Evolutionary conservation across 2,888 invertebrate species (phyloP), one percentile per base, ranked within the genome.

Genomic region (Erynnis tages): DNA sequence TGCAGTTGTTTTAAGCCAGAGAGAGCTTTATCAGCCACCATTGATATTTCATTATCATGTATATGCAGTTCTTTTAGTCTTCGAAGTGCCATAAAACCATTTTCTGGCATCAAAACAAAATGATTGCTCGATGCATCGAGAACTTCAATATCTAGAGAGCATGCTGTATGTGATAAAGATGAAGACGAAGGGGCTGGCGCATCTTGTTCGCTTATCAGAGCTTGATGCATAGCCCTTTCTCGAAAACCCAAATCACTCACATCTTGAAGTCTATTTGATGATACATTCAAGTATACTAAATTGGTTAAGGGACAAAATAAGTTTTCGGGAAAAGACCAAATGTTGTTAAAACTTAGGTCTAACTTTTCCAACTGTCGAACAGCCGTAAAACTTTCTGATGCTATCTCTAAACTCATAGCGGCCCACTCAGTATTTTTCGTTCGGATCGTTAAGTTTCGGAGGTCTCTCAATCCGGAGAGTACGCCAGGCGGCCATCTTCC

Each of bases 401-500:
- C 94, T 68, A 97, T 92, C 79, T 96, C 95, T 73, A 97, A 91
- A 69, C 94, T 95, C 88, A 96, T 93, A 44, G 94, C 94, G 10
- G 95, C 94, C 95, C 95, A 96, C 68, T 94, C 93, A 41, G 94
- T 94, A 79, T 96, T 96, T 82, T 95, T 93, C 37, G 96, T 96
- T 65, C 94, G 92, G 60, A 98, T 92, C 54, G 96, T 96, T 61
- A 98, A 91, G 89, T 96, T 96, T 63, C 94, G 90, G 54, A 98
- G 91, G 76, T 96, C 94, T 65, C 93, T 90, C 56, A 97, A 90
- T 4, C 96, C 97, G 56, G 92, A 91, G 54, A 98, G 91, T 38
- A 96, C 94, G 59, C 94, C 94, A 32, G 94, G 91, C 58, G 95
- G 95, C 92, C 97, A 94, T 80, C 94, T 92, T 62, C 93, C 93